phyloP scores from a whole-genome alignment of 2,888 invertebrate species.

The Auanema sp. region DNA sequence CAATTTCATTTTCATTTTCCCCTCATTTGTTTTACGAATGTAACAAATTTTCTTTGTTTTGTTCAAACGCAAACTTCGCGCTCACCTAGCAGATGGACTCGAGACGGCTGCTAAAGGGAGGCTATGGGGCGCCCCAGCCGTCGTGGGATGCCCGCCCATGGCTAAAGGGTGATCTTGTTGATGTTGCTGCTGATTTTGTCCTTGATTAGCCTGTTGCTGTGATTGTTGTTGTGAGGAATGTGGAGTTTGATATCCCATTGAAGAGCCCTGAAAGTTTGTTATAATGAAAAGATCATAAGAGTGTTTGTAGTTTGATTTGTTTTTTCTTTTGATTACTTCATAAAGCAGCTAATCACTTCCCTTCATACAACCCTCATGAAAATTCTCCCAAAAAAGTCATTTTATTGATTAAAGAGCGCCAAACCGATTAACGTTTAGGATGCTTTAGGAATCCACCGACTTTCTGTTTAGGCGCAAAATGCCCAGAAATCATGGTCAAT shows the following conservation, averaged over 20 bases:
- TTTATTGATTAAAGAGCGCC: too few relatives aligned
- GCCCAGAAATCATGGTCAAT: too few relatives aligned
- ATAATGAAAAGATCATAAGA: background rate
- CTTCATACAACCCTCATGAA: too few relatives aligned
- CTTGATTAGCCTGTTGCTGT: background rate
- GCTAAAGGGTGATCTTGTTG: conserved; percentile 52
- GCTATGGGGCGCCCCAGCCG: conserved; percentile 54
- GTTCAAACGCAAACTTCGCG: background rate
- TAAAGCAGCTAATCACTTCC: too few relatives aligned
- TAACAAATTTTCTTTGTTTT: background rate
- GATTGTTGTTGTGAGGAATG: conserved; percentile 8
- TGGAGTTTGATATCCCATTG: conserved; percentile 26
- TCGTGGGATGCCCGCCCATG: conserved; percentile 52
- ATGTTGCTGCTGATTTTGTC: conserved; percentile 9
- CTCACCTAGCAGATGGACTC: conserved; percentile 47
- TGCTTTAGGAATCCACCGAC: too few relatives aligned
- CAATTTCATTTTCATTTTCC: conserved; percentile 1
- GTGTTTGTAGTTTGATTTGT: too few relatives aligned
- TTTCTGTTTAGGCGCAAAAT: too few relatives aligned
- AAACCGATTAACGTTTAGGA: too few relatives aligned
- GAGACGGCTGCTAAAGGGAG: conserved; percentile 47
- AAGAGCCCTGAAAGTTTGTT: conserved; percentile 27
- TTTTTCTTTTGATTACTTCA: too few relatives aligned
- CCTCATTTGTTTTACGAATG: conserved; percentile 1
- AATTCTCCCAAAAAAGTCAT: too few relatives aligned